These are phyloP conservation scores for Bombus difficillimus DNA, from an alignment of 1,140 invertebrate species.

Conservation along the genomic window DNA sequence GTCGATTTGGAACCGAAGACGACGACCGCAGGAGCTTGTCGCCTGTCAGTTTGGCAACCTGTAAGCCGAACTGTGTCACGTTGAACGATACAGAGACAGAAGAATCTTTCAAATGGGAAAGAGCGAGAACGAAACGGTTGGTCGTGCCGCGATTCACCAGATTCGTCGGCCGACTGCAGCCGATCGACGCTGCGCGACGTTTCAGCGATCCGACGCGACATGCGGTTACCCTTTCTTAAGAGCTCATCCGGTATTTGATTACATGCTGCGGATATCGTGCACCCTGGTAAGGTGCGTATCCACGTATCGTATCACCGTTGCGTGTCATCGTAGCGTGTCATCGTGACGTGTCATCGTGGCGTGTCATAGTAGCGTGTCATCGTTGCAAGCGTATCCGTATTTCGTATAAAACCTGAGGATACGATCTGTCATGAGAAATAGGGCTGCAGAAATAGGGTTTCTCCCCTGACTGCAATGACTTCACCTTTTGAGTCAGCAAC, in stretches of 20 bases:
- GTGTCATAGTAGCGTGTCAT: no score
- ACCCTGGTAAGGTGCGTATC: neutral
- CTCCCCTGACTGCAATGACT: no score
- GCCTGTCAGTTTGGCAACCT: conserved; percentile 39
- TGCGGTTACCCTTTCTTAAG: conserved; percentile 53
- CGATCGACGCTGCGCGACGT: conserved; percentile 18
- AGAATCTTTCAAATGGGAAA: neutral
- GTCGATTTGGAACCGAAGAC: conserved; percentile 45
- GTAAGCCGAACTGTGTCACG: conserved; percentile 34
- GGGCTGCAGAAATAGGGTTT: no score
- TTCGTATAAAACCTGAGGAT: no score
- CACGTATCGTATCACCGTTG: no score
- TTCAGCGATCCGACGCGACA: conserved; percentile 53
- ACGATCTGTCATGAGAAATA: no score
- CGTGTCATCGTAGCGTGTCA: no score
- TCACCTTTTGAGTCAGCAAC: no score
- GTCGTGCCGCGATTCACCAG: conserved; percentile 12
- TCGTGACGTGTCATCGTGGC: no score
- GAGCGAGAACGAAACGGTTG: conserved; percentile 12
- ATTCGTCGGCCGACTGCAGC: conserved; percentile 33
- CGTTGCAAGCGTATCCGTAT: no score
- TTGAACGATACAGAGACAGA: conserved; percentile 1
- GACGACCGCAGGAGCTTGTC: conserved; percentile 39
- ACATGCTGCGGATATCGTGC: conserved; percentile 40
- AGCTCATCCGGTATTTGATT: conserved; percentile 44